Evolutionary conservation across 2,113 vertebrate species (phyloP).

Genomic region (Urocolius indicus): DNA sequence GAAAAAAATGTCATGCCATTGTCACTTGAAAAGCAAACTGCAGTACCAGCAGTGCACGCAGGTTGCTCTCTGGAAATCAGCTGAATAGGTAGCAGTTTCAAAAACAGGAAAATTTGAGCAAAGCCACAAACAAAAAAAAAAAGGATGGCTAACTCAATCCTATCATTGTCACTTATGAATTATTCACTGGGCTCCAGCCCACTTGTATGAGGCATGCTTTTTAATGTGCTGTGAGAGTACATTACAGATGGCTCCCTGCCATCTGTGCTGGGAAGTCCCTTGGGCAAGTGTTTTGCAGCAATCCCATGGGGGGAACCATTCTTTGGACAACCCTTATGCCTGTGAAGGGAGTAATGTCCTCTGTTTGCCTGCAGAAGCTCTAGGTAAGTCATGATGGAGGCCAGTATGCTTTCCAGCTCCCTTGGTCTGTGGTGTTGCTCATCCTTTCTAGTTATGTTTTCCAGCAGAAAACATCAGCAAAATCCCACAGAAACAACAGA

Average conservation of each 20-base stretch:
- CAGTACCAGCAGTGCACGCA: background rate
- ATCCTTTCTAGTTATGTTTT: background rate
- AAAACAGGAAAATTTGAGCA: background rate
- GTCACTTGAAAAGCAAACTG: background rate
- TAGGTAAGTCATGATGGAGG: background rate
- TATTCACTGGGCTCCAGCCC: background rate
- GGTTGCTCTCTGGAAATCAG: background rate
- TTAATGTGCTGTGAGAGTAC: background rate
- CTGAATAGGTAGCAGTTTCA: background rate
- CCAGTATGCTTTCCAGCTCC: background rate
- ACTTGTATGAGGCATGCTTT: fast-evolving
- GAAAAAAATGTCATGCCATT: fast-evolving
- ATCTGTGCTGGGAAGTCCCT: background rate
- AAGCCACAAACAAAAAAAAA: background rate
- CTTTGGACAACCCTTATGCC: background rate
- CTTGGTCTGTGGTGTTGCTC: background rate
- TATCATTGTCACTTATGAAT: background rate
- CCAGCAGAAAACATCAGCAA: background rate
- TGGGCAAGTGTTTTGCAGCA: background rate
- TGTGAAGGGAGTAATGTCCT: background rate
- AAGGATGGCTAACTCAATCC: background rate
- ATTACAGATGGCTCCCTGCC: background rate
- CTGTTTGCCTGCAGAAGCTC: background rate
- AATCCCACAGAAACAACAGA: background rate
- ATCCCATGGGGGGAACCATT: background rate